Conservation (phyloP, 1,140 invertebrate species). For the Drosophila asahinai region DNA sequence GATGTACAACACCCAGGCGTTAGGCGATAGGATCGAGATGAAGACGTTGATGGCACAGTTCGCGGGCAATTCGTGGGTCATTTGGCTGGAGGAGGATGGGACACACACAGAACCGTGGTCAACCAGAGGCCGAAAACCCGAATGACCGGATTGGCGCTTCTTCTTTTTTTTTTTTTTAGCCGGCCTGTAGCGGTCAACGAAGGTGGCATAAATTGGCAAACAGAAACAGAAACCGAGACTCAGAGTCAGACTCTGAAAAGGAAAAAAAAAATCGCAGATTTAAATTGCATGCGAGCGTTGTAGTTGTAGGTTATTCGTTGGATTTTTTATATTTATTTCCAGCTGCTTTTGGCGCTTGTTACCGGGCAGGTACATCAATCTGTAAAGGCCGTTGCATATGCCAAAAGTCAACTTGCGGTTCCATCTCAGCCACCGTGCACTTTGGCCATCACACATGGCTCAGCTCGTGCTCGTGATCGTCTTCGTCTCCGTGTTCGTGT, state of each 20-base stretch:
- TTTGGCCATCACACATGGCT: slow-evolving; percentile 56
- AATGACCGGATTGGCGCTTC: slow-evolving; percentile 56
- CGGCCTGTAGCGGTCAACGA: slow-evolving; percentile 72
- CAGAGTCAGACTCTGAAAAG: slow-evolving; percentile 2
- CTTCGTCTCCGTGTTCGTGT: background rate
- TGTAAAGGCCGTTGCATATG: slow-evolving; percentile 80
- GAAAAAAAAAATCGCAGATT: slow-evolving; percentile 39
- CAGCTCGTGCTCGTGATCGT: slow-evolving; percentile 1
- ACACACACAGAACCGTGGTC: slow-evolving; percentile 23
- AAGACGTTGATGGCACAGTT: slow-evolving; percentile 42
- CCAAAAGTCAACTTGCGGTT: slow-evolving; percentile 68
- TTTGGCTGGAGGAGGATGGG: slow-evolving; percentile 3
- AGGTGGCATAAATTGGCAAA: slow-evolving; percentile 74
- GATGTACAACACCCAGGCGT: slow-evolving; percentile 21
- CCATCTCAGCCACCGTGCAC: slow-evolving; percentile 34
- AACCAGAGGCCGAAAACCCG: slow-evolving; percentile 59
- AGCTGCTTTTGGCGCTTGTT: slow-evolving; percentile 47
- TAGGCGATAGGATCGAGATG: slow-evolving; percentile 24
- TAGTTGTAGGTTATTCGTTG: slow-evolving; percentile 56
- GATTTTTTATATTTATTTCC: slow-evolving; percentile 46
- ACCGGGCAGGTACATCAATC: slow-evolving; percentile 70
- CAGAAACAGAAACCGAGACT: slow-evolving; percentile 30
- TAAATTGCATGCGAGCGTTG: slow-evolving; percentile 46
- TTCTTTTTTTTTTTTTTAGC: slow-evolving; percentile 32
- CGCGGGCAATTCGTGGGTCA: slow-evolving; percentile 11